Conservation (phyloP, 2,113 vertebrate species). For the Engystomops pustulosus region DNA sequence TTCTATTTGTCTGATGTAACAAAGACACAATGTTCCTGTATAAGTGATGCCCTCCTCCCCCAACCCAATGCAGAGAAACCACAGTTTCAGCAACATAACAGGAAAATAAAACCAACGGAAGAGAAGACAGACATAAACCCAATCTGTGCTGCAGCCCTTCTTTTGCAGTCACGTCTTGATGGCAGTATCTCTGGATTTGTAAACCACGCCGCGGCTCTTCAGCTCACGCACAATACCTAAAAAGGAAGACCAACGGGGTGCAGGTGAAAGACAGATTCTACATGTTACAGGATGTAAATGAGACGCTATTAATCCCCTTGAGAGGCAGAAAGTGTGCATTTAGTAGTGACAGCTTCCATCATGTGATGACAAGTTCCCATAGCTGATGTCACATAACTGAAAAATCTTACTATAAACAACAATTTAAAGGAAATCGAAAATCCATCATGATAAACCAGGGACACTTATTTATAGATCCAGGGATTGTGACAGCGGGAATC, state of each 20-base stretch:
- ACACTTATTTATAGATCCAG: no score
- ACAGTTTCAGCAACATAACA: constrained; percentile 57
- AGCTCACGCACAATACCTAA: constrained; percentile 94
- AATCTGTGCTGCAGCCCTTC: constrained; percentile 53
- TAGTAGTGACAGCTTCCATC: no score
- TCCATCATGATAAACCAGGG: no score
- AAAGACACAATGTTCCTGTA: constrained; percentile 1
- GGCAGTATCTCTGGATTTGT: constrained; percentile 97
- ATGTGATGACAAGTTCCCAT: background rate
- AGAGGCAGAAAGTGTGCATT: no score
- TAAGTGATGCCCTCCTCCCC: constrained; percentile 21
- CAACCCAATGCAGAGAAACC: constrained; percentile 45
- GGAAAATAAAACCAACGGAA: constrained; percentile 59
- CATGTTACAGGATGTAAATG: no score
- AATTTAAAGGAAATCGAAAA: no score
- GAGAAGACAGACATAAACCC: constrained; percentile 45
- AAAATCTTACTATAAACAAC: no score
- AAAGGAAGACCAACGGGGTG: constrained; percentile 55
- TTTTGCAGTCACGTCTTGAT: constrained; percentile 84
- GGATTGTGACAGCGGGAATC: no score
- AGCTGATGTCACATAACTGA: no score
- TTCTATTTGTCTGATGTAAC: constrained; percentile 8
- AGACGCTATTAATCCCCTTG: no score
- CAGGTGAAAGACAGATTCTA: constrained; percentile 10
- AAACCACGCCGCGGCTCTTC: constrained; percentile 96